phyloP scores from a whole-genome alignment of 2,113 vertebrate genomes.

The Canis aureus region DNA sequence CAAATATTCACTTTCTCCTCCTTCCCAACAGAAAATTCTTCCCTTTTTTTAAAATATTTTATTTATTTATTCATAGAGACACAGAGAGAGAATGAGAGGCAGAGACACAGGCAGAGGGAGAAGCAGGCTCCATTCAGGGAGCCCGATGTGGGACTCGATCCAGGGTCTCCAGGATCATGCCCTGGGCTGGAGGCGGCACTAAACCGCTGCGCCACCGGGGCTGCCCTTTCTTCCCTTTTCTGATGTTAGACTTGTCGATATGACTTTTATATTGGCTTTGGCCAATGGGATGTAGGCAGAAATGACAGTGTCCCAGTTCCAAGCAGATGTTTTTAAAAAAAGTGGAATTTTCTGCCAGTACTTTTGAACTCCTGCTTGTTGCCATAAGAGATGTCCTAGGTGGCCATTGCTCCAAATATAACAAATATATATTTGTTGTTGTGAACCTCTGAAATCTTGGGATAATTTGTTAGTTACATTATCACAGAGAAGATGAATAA shows the following conservation, averaged over 20 bases:
- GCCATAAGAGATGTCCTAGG: not conserved
- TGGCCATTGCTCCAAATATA: not conserved
- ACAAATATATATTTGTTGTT: not conserved
- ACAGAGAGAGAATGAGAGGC: too few relatives aligned
- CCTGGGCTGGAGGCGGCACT: too few relatives aligned
- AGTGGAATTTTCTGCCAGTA: not conserved
- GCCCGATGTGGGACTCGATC: too few relatives aligned
- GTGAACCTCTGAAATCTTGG: not conserved
- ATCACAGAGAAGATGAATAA: not conserved
- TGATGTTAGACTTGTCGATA: not conserved
- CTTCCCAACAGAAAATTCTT: not conserved
- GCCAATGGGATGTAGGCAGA: not conserved
- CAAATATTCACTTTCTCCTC: not conserved
- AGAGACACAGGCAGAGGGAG: too few relatives aligned
- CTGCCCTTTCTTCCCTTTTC: not conserved
- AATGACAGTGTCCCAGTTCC: not conserved
- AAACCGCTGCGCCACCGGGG: too few relatives aligned
- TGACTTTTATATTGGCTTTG: not conserved
- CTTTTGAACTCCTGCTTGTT: not conserved
- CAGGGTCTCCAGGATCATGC: too few relatives aligned
- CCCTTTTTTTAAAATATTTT: not conserved
- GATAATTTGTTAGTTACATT: not conserved
- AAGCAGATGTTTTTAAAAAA: not conserved
- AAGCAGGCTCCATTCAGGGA: too few relatives aligned
- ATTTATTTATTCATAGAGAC: too few relatives aligned